These are phyloP conservation scores for Spea multiplicata DNA, from an alignment of 2,113 vertebrate genomes.

Conservation along the genomic window DNA sequence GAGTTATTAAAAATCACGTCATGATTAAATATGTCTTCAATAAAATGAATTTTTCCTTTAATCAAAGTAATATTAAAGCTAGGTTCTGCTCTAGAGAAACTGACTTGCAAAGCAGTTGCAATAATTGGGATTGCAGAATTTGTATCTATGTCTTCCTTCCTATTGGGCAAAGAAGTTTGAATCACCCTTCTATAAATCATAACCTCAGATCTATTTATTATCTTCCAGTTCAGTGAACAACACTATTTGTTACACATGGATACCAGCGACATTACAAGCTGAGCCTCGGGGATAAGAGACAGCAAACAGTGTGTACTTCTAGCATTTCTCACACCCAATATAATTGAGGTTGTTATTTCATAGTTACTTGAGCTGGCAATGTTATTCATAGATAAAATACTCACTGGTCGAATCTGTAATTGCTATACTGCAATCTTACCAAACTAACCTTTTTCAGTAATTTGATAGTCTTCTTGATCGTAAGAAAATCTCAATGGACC, in stretches of 20 bases:
- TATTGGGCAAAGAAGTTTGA: slow-evolving; percentile 66
- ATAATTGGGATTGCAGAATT: slow-evolving; percentile 19
- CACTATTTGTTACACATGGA: slow-evolving; percentile 72
- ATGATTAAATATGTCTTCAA: not conserved
- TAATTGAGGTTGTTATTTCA: slow-evolving; percentile 51
- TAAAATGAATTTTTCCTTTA: not conserved
- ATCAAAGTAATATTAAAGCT: not conserved
- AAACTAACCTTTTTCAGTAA: slow-evolving; percentile 31
- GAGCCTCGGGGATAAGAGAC: slow-evolving; percentile 61
- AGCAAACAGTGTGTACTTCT: slow-evolving; percentile 57
- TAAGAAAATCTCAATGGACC: slow-evolving; percentile 34
- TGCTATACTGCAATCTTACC: slow-evolving; percentile 39
- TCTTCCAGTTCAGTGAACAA: slow-evolving; percentile 71
- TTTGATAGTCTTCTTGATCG: slow-evolving; percentile 38
- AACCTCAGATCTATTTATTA: slow-evolving; percentile 71
- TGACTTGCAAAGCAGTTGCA: slow-evolving; percentile 11
- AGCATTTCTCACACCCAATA: slow-evolving; percentile 54
- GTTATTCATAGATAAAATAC: slow-evolving; percentile 48
- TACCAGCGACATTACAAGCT: slow-evolving; percentile 66
- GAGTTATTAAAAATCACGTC: not conserved
- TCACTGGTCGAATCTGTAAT: slow-evolving; percentile 46
- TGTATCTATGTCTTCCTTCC: slow-evolving; percentile 52
- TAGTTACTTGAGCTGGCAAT: slow-evolving; percentile 42
- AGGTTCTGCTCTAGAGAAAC: not conserved
- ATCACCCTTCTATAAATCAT: slow-evolving; percentile 72